Evolutionary conservation across 2,113 vertebrate species (phyloP).

Genomic region (Pontoporia blainvillei): DNA sequence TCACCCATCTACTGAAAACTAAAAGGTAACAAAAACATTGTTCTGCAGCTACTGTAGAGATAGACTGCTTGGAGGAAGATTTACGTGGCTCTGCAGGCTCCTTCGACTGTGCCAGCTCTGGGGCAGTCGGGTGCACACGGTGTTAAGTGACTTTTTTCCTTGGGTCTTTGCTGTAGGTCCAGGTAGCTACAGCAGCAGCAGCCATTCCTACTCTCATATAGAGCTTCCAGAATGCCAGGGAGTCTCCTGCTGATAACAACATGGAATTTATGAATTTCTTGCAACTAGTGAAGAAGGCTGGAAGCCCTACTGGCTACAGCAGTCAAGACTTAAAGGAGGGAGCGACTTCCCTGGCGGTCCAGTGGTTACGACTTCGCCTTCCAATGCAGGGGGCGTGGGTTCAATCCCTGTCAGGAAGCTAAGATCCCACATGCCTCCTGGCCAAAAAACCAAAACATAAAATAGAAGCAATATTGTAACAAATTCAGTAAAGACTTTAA

Average conservation of each 20-base stretch:
- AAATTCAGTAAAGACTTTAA: no score
- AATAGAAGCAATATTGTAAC: no score
- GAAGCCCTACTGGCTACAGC: neutral
- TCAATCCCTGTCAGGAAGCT: no score
- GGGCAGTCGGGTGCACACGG: neutral
- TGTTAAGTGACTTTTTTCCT: conserved; percentile 3
- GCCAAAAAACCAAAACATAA: no score
- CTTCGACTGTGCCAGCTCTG: neutral
- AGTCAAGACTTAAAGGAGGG: neutral
- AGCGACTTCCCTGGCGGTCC: no score
- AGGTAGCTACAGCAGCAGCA: conserved; percentile 12
- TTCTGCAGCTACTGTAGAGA: conserved; percentile 43
- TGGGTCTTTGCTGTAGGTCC: conserved; percentile 31
- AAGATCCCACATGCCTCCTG: no score
- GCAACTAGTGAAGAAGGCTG: neutral
- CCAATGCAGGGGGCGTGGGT: no score
- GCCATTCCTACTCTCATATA: neutral
- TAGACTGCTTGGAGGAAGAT: conserved; percentile 22
- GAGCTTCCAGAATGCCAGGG: conserved; percentile 32
- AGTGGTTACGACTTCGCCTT: no score
- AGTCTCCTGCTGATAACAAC: conserved; percentile 18
- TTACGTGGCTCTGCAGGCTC: conserved; percentile 1
- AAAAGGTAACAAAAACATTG: conserved; percentile 38
- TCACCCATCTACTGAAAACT: conserved; percentile 1
- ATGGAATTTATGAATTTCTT: neutral